Base-by-base conservation (phyloP, 2,888 invertebrate species). In the Morpho deidamia region DNA sequence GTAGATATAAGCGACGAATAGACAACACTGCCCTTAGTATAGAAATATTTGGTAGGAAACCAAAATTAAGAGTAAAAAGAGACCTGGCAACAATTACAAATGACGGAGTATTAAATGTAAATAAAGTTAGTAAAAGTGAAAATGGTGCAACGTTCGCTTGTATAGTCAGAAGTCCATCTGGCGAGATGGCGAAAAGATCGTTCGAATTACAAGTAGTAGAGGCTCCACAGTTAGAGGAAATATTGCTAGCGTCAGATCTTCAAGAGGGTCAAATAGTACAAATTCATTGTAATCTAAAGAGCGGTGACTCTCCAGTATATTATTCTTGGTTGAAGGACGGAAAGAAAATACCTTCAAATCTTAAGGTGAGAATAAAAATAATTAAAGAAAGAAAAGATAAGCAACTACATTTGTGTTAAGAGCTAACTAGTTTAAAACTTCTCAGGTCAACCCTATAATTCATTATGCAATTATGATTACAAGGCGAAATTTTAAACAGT, bases 251-350 rank as follows among this genome's bases (percentile, higher is more conserved):
- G 0, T 90, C 93, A 56, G 95, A 94, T 75, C 89, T 96, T 11
- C 95, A 95, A 81, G 94, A 97, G 87, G 95, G 95, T 44, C 94
- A 96, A 74, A 91, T 96, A 65, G 95, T 95, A 54, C 94, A 96
- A 78, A 95, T 96, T 62, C 94, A 96, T 56, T 96, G 95, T 75
- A 94, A 94, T 65, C 91, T 96, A 53, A 95, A 94, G 64, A 91
- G 92, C 53, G 94, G 94, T 10, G 94, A 94, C 74, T 92, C 93
- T 60, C 94, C 94, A 4, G 92, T 94, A 47, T 93, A 93, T 78
- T 94, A 93, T 66, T 91, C 92, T 8, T 94, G 94, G 94, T 83
- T 92, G 68, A 94, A 94, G 69, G 93, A 94, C 74, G 92, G 92
- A 44, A 91, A 90, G 72, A 92, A 92, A 56, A 92, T 94, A 65